phyloP scores from a whole-genome alignment of 1,140 invertebrate species.

The Nasonia giraulti region DNA sequence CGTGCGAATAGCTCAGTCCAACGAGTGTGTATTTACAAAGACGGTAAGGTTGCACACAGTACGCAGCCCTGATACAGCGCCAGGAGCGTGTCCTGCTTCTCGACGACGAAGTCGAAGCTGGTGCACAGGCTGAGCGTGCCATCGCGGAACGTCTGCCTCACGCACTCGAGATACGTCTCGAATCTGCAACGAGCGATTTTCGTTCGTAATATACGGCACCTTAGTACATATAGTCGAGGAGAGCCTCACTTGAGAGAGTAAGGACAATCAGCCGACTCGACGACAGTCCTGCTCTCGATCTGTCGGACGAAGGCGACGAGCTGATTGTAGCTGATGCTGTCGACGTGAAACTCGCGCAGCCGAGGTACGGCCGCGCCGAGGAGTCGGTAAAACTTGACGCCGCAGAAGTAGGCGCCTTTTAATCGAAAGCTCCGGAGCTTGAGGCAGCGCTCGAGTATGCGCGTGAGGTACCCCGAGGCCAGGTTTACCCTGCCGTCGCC shows the following conservation, averaged over 20 bases:
- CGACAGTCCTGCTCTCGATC: not conserved
- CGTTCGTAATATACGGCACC: not conserved
- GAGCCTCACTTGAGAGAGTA: not conserved
- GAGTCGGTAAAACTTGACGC: conserved; percentile 61
- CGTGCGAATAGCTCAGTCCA: too few relatives aligned
- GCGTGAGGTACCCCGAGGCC: conserved; percentile 53
- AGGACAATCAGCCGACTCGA: not conserved
- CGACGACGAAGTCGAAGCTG: too few relatives aligned
- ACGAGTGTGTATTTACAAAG: too few relatives aligned
- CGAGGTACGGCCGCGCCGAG: conserved; percentile 54
- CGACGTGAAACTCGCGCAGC: conserved; percentile 25
- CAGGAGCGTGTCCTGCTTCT: too few relatives aligned
- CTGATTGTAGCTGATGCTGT: not conserved
- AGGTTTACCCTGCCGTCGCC: conserved; percentile 57
- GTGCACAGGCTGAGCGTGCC: too few relatives aligned
- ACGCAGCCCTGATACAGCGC: too few relatives aligned
- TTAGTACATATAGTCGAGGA: not conserved
- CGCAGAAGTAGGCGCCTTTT: conserved; percentile 54
- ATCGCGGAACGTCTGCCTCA: too few relatives aligned
- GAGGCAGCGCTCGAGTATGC: conserved; percentile 60
- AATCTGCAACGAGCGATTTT: too few relatives aligned
- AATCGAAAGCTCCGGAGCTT: conserved; percentile 61
- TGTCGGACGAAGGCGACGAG: not conserved
- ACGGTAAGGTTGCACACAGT: too few relatives aligned
- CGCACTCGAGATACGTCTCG: too few relatives aligned